Percentiles rank a stretch among this genome's conserved stretches.
These are phyloP conservation scores for Salvelinus sp. DNA, from an alignment of 2,113 vertebrate genomes.

Conservation along the genomic window DNA sequence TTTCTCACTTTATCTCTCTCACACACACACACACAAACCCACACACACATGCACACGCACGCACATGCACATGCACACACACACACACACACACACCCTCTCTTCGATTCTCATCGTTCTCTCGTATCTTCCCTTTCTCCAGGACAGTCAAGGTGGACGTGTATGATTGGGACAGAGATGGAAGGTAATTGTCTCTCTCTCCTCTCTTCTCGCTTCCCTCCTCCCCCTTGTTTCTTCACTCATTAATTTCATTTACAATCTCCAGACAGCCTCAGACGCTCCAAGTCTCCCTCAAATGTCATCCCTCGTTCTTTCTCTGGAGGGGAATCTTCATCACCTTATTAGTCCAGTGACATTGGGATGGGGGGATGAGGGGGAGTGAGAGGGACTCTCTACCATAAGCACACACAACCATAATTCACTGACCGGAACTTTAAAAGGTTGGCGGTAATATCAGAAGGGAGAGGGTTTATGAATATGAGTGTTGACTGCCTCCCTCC, in stretches of 20 bases:
- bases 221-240: neutral
- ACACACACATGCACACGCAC: neutral
- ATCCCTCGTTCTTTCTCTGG: neutral
- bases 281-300: neutral
- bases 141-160: constrained; percentile 67
- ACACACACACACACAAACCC: too few relatives aligned
- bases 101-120: neutral
- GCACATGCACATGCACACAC: too few relatives aligned
- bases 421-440: neutral
- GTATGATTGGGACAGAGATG: constrained; percentile 64
- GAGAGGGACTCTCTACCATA: neutral
- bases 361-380: neutral
- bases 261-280: neutral
- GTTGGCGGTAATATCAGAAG: neutral
- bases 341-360: neutral
- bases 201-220: neutral
- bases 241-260: neutral
- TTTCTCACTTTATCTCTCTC: neutral
- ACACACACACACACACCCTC: neutral
- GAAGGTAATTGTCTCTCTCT: constrained; percentile 42
- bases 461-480: neutral
- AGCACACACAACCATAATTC: neutral
- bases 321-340: neutral
- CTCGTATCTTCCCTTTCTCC: constrained; percentile 10
- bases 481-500: neutral